These are phyloP conservation scores for Eilema caniola DNA, from an alignment of 2,888 invertebrate genomes.

Conservation along the genomic window DNA sequence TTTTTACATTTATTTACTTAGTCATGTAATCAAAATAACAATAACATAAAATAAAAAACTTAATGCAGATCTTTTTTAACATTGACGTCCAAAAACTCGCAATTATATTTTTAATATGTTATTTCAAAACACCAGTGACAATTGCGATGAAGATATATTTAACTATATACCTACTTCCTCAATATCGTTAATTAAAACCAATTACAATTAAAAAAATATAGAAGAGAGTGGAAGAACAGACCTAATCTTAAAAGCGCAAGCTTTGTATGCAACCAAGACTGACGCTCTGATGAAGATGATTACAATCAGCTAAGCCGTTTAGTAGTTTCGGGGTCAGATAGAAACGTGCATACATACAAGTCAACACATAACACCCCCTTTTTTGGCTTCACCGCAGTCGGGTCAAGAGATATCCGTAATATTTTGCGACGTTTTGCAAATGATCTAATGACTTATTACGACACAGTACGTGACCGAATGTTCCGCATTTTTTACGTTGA, in stretches of 20 bases:
- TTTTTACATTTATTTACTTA: not conserved
- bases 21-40: not conserved
- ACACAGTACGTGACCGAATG: conserved; percentile 46
- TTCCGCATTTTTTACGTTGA: conserved; percentile 59
- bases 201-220: not conserved
- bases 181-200: not conserved
- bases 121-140: not conserved
- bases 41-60: not conserved
- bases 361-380: not conserved
- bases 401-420: not conserved
- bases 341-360: not conserved
- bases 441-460: conserved; percentile 14
- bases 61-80: too few species aligned
- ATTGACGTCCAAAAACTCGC: too few species aligned
- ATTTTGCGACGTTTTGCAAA: conserved; percentile 19
- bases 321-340: not conserved
- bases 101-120: too few species aligned
- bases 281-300: not conserved
- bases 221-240: not conserved
- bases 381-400: not conserved
- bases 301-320: not conserved
- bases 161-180: too few species aligned
- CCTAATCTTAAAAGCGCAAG: not conserved
- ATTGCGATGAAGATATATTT: too few species aligned
- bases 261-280: not conserved